Conservation (phyloP, 2,113 vertebrate genomes). For the Campylomormyrus tamandua region DNA sequence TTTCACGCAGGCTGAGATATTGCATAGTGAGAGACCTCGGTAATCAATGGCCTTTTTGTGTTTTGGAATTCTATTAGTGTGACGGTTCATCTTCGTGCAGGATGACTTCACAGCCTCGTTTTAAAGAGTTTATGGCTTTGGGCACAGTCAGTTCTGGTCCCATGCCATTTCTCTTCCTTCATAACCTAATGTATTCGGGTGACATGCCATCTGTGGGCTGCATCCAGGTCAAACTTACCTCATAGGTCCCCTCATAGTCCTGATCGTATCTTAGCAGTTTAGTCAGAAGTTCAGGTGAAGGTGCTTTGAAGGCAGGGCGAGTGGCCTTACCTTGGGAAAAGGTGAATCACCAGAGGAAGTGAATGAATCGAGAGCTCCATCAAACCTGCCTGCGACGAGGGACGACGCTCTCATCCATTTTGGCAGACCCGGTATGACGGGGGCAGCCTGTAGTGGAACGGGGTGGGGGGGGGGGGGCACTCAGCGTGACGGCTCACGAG, state of each 20-base stretch:
- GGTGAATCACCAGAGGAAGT: neutral
- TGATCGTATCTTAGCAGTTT: neutral
- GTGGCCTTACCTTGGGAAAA: neutral
- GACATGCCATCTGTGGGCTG: neutral
- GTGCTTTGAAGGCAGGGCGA: neutral
- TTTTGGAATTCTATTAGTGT: neutral
- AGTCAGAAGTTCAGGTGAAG: neutral
- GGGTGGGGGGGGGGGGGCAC: neutral
- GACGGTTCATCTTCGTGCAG: neutral
- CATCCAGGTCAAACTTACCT: neutral
- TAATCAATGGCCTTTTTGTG: neutral
- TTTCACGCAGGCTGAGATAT: neutral
- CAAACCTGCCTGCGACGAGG: neutral
- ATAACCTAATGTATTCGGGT: neutral
- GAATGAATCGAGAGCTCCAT: neutral
- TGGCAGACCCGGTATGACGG: neutral
- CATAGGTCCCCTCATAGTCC: neutral
- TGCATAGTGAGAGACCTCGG: neutral
- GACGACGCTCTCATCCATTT: neutral
- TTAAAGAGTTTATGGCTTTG: neutral
- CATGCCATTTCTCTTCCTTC: neutral
- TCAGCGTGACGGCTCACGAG: neutral
- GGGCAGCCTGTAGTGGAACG: neutral
- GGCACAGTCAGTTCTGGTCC: neutral
- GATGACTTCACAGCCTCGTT: neutral